Base-by-base conservation (phyloP, 1,140 invertebrate genomes). In the Oryzaephilus surinamensis region DNA sequence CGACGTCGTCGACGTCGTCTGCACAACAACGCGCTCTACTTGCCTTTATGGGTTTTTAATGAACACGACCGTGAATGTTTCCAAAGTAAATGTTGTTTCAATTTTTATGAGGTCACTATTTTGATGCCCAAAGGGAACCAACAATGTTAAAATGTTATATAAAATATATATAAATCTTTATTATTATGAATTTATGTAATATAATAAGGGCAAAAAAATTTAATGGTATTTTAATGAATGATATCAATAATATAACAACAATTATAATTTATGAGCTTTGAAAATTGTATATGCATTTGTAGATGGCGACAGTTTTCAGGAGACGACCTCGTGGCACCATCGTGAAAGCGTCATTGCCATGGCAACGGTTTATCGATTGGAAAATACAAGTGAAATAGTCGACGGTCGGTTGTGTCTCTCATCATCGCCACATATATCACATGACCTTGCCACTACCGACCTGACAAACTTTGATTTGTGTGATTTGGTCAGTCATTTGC, bases 1-100 rank as follows among this genome's bases (percentile, higher is more conserved):
- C 50, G 43, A 43, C 43, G 38, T 40, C 41, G 37, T 34, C 45
- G 18, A 36, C 38, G 16, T 20, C 17, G n/a, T n/a, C n/a, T n/a
- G n/a, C n/a, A n/a, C n/a, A n/a, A n/a, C n/a, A n/a, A n/a, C n/a
- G n/a, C n/a, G 23, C 38, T 13, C 28, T 32, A 37, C 28, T 44
- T 44, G 20, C 38, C 44, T 45, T 51, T 45, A 51, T 51, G 42
- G 39, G 38, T 41, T 51, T 51, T 51, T 48, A 45, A 51, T 51
- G 48, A 48, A 51, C 38, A 47, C 38, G 35, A 36, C 32, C 33
- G 27, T 32, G 28, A 45, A n/a, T n/a, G n/a, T n/a, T 45, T 41
- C 24, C 19, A 23, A n/a, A n/a, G n/a, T n/a, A n/a, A n/a, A n/a
- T n/a, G n/a, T n/a, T n/a, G n/a, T n/a, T n/a, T n/a, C 32, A 32